Evolutionary conservation across 2,888 invertebrate species (phyloP).

Genomic region (Theodoxus fluviatilis): DNA sequence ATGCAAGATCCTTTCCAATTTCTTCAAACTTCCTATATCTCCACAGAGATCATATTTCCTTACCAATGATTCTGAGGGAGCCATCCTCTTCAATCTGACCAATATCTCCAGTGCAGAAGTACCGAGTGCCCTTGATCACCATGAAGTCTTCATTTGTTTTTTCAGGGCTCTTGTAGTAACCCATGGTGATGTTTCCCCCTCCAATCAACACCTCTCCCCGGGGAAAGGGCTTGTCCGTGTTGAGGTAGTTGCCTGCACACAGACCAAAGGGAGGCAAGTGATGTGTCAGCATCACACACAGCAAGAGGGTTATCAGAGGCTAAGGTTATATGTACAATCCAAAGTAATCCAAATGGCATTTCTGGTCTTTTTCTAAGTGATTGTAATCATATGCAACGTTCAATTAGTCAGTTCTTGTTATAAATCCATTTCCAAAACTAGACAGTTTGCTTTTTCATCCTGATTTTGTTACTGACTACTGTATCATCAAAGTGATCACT

Average conservation of each 20-base stretch:
- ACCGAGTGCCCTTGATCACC: constrained; percentile 69
- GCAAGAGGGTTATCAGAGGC: too few relatives aligned
- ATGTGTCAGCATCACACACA: too few relatives aligned
- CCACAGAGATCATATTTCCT: constrained; percentile 48
- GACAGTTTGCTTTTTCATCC: too few relatives aligned
- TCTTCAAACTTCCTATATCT: not conserved
- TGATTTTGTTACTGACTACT: too few relatives aligned
- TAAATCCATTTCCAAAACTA: too few relatives aligned
- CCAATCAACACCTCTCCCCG: constrained; percentile 86
- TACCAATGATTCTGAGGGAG: constrained; percentile 94
- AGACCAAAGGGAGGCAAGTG: too few relatives aligned
- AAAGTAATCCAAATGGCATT: too few relatives aligned
- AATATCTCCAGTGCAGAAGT: constrained; percentile 97
- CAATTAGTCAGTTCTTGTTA: too few relatives aligned
- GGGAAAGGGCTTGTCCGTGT: constrained; percentile 84
- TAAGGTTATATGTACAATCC: too few relatives aligned
- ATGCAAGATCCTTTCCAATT: not conserved
- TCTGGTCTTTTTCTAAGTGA: too few relatives aligned
- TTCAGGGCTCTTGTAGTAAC: constrained; percentile 89
- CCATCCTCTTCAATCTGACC: constrained; percentile 94
- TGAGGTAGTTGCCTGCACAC: constrained; percentile 76
- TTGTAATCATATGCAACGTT: too few relatives aligned
- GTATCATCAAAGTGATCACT: too few relatives aligned
- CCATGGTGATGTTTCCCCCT: constrained; percentile 89
- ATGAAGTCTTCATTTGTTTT: constrained; percentile 86